phyloP scores from a whole-genome alignment of 2,113 vertebrate genomes.

The Smithornis capensis region DNA sequence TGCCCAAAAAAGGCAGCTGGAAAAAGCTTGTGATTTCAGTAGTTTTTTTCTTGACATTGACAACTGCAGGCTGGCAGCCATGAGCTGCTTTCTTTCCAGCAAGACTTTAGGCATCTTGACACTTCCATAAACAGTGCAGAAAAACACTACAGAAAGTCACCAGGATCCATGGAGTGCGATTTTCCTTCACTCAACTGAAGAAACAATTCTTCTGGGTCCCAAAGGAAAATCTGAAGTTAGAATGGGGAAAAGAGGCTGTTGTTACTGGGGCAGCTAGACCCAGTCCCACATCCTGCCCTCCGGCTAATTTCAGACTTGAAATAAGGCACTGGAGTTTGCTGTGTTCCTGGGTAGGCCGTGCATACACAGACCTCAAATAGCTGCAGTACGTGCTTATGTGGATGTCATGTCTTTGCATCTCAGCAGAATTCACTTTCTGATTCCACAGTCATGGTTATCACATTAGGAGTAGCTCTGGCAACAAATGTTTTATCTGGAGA shows the following conservation, averaged over 20 bases:
- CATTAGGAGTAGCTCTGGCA: not conserved
- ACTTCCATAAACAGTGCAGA: not conserved
- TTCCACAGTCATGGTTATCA: not conserved
- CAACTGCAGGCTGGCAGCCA: not conserved
- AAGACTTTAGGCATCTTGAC: not conserved
- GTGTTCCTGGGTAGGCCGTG: not conserved
- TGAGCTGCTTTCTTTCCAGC: not conserved
- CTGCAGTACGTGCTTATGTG: rapidly evolving
- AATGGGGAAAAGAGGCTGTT: not conserved
- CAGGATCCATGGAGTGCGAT: not conserved
- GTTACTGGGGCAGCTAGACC: not conserved
- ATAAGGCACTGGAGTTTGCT: not conserved
- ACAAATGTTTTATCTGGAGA: not conserved
- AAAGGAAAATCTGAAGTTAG: not conserved
- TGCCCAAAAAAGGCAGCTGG: not conserved
- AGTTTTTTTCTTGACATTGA: not conserved
- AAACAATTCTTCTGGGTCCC: not conserved
- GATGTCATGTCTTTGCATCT: rapidly evolving
- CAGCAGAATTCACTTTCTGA: not conserved
- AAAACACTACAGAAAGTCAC: not conserved
- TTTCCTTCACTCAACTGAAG: not conserved
- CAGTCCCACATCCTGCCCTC: not conserved
- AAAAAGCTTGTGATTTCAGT: not conserved
- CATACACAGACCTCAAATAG: not conserved
- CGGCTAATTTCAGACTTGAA: not conserved